Evolutionary conservation across 37 sponge, comb jelly and placozoan genomes (phyloP), one percentile per base, ranked within the genome.

Genomic region (Lycopodina hypogea): DNA sequence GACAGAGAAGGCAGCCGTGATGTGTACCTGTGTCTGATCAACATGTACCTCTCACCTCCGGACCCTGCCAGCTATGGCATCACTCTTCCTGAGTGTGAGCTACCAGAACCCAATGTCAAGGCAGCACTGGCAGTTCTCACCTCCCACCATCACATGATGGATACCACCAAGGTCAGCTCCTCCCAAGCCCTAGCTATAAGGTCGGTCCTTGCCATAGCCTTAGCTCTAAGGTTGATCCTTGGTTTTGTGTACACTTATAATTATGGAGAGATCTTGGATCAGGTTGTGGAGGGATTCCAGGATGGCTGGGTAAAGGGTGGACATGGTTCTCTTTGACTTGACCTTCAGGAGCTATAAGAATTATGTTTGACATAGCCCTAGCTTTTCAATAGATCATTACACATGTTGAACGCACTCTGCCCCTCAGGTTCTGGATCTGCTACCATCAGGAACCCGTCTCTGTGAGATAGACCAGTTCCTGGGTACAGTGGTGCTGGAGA

Each of bases 31-130:
- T 72, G 45, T 21, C 79, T 95, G 23, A 62, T 95, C 36, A 84
- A 71, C 42, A 92, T 89, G 87, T 95, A 95, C 83, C 61, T 95
- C 21, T 58, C 71, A 0, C 92, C 92, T 21, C 90, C 92, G 0
- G 23, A 89, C 36, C 69, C 82, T 34, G 69, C 80, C 17, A 66
- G 80, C 21, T 68, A 64, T 61, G 90, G 85, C 0, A 65, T 90
- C 40, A 23, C 56, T 22, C 74, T 69, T 0, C 81, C 85, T 0
- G 63, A 42, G 22, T 73, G 61, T 0, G 42, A 62, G 3, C 32
- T 76, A 57, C 86, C 85, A 34, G 78, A 89, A 28, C 42, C 90
- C 11, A 84, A 89, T 59, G 60, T 95, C 39, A 62, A 82, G 33
- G 74, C 61, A 34, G 96, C 96, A 9, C 82, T 95, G 23, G 18